Conservation (phyloP, 2,113 vertebrate species). For the Miniopterus natalensis region DNA sequence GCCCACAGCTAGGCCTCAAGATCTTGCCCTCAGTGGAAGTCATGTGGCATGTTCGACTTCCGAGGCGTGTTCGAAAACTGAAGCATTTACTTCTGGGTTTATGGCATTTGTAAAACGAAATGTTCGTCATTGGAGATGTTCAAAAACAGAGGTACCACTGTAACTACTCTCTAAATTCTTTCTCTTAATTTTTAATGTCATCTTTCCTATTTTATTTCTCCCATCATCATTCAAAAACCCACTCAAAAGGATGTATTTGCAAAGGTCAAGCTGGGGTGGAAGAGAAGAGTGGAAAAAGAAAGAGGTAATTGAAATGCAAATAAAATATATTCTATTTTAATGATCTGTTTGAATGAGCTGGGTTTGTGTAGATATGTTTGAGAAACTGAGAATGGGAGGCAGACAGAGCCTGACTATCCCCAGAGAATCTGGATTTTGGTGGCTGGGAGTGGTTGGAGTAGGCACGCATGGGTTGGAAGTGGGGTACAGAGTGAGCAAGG, state of each 20-base stretch:
- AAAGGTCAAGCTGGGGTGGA: neutral
- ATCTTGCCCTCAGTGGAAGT: too few relatives aligned
- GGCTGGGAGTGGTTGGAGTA: neutral
- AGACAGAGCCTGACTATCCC: neutral
- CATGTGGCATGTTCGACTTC: too few relatives aligned
- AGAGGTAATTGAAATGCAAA: neutral
- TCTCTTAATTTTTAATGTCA: conserved; percentile 44
- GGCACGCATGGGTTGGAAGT: neutral
- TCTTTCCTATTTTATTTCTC: conserved; percentile 37
- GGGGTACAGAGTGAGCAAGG: neutral
- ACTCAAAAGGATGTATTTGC: neutral
- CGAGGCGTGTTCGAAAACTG: too few relatives aligned
- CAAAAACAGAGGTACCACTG: too few relatives aligned
- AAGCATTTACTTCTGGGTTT: too few relatives aligned
- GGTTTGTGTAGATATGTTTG: neutral
- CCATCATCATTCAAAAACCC: neutral
- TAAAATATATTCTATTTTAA: neutral
- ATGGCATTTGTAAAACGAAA: too few relatives aligned
- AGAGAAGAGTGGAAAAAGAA: conserved; percentile 19
- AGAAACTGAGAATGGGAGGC: neutral
- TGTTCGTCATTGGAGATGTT: too few relatives aligned
- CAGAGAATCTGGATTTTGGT: conserved; percentile 12
- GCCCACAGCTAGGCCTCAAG: too few relatives aligned
- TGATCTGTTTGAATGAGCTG: neutral
- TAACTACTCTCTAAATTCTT: neutral